Evolutionary conservation across 2,888 invertebrate species (phyloP).

Genomic region (Ditylenchus weischeri): DNA sequence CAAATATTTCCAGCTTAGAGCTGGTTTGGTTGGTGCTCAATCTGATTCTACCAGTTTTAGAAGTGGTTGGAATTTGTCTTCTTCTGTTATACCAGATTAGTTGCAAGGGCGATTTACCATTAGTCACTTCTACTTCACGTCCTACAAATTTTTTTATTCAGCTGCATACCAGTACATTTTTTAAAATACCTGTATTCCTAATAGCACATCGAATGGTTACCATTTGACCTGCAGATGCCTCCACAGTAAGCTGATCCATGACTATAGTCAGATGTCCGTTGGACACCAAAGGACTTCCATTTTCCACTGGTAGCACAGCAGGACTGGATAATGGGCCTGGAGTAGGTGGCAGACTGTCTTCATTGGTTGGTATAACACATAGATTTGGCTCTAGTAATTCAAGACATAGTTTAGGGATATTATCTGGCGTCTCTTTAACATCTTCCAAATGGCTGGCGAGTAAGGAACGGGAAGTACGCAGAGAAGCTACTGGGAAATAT

Average conservation of each 20-base stretch:
- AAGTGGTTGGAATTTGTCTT: conserved; percentile 12
- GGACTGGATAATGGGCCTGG: too few species aligned
- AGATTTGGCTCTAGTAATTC: too few species aligned
- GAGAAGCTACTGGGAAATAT: too few species aligned
- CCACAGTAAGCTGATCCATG: conserved; percentile 13
- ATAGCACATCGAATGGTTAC: conserved; percentile 17
- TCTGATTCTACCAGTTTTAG: conserved; percentile 20
- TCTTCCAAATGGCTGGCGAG: too few species aligned
- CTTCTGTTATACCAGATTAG: conserved; percentile 26
- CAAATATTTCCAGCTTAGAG: conserved; percentile 26
- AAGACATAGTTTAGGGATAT: too few species aligned
- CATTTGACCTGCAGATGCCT: conserved; percentile 12
- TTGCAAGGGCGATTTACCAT: background rate
- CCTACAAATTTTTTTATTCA: too few species aligned
- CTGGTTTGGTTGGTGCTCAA: conserved; percentile 5
- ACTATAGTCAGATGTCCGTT: conserved; percentile 2
- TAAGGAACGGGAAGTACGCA: too few species aligned
- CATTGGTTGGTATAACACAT: too few species aligned
- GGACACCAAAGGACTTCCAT: conserved; percentile 6
- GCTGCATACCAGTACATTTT: too few species aligned
- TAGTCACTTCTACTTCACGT: too few species aligned
- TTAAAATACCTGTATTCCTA: background rate
- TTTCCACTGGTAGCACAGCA: background rate
- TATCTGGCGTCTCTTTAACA: too few species aligned
- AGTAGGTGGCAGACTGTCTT: too few species aligned